Conservation (phyloP, 2,888 invertebrate species). For the Micoletzkya japonica region DNA sequence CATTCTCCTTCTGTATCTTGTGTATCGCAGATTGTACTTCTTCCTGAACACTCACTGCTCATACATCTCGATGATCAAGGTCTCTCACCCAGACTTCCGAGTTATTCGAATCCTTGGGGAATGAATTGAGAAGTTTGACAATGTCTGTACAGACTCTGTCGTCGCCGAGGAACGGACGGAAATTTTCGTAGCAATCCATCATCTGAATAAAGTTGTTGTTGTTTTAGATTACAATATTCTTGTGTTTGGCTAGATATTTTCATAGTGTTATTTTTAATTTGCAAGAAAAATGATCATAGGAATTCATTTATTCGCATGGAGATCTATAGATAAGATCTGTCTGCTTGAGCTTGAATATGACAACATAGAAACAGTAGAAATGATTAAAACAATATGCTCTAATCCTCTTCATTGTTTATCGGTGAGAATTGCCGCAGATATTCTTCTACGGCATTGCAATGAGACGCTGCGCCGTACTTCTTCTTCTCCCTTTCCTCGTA, state of each 20-base stretch:
- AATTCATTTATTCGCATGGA: too few species aligned
- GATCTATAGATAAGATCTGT: too few species aligned
- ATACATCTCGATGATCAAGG: too few species aligned
- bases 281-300: too few species aligned
- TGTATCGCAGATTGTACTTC: too few species aligned
- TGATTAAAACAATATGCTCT: background rate
- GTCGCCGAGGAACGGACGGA: slow-evolving; percentile 14
- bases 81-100: too few species aligned
- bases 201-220: slow-evolving; percentile 11
- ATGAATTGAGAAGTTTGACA: background rate
- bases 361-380: background rate
- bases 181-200: slow-evolving; percentile 18
- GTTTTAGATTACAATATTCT: background rate
- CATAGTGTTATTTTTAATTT: background rate
- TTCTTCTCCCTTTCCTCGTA: slow-evolving; percentile 24
- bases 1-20: too few species aligned
- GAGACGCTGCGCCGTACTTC: background rate
- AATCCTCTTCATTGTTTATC: too few species aligned
- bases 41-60: too few species aligned
- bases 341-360: too few species aligned
- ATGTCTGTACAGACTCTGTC: slow-evolving; percentile 24
- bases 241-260: background rate
- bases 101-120: background rate
- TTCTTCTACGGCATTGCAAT: slow-evolving; percentile 20
- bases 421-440: too few species aligned